Evolutionary conservation across 2,888 invertebrate species (phyloP).

Genomic region (Apamea crenata): DNA sequence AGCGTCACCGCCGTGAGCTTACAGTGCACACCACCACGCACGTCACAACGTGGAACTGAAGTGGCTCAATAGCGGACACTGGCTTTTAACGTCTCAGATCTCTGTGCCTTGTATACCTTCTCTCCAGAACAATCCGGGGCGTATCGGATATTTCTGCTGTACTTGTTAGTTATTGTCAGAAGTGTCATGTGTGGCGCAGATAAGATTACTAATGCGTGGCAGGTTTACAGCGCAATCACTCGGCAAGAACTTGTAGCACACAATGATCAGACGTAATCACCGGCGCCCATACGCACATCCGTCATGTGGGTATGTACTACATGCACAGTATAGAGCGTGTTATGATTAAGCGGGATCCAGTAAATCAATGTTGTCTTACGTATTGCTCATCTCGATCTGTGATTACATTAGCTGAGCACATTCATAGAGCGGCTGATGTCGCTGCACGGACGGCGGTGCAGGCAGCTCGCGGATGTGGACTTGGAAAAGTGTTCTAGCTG

Average conservation of each 20-base stretch:
- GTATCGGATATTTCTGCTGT: background rate
- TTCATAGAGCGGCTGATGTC: slow-evolving; percentile 36
- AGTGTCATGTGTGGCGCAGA: background rate
- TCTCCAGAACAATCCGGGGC: background rate
- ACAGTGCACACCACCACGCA: slow-evolving; percentile 30
- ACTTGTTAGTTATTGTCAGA: slow-evolving; percentile 4
- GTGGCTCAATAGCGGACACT: background rate
- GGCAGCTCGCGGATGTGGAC: background rate
- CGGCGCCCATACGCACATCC: background rate
- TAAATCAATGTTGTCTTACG: slow-evolving; percentile 77
- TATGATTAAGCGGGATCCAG: slow-evolving; percentile 70
- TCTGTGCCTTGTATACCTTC: background rate
- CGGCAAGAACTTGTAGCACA: slow-evolving; percentile 22
- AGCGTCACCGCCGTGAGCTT: slow-evolving; percentile 53
- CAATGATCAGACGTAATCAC: slow-evolving; percentile 14
- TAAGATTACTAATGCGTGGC: background rate
- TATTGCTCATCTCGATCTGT: slow-evolving; percentile 71
- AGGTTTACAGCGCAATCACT: slow-evolving; percentile 17
- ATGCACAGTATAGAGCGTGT: slow-evolving; percentile 20
- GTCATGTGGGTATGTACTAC: background rate
- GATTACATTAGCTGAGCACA: slow-evolving; percentile 64
- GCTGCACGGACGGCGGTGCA: background rate
- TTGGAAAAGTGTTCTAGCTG: background rate
- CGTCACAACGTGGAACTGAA: slow-evolving; percentile 19
- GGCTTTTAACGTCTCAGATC: background rate